These are phyloP conservation scores for Penaeus indicus DNA, from an alignment of 1,140 invertebrate genomes.

Conservation along the genomic window DNA sequence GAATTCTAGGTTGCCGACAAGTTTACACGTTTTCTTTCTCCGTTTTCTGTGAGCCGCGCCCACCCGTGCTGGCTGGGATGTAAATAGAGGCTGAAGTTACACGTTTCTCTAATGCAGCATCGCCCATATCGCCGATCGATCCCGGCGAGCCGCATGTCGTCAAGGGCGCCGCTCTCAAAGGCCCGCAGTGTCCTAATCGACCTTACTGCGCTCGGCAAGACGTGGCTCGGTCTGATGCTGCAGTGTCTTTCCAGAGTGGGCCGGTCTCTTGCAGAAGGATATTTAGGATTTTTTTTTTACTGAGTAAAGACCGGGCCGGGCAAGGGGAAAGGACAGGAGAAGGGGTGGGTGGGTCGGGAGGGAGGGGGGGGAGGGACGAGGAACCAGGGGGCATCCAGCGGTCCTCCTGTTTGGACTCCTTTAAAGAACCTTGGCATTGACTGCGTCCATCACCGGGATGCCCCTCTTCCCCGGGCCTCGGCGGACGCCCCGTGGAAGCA, in stretches of 20 bases:
- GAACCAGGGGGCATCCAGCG: not conserved
- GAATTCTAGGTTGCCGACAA: conserved; percentile 30
- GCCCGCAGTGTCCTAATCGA: conserved; percentile 41
- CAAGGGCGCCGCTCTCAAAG: conserved; percentile 43
- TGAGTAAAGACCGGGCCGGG: not conserved
- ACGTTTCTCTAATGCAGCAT: conserved; percentile 51
- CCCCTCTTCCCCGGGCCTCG: too few species aligned
- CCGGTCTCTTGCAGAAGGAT: not conserved
- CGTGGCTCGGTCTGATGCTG: conserved; percentile 22
- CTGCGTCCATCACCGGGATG: too few species aligned
- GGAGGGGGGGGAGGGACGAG: not conserved
- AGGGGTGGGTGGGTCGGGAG: not conserved
- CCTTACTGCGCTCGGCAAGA: conserved; percentile 27
- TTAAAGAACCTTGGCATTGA: too few species aligned
- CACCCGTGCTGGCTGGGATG: conserved; percentile 32
- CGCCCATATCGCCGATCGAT: conserved; percentile 42
- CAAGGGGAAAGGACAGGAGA: not conserved
- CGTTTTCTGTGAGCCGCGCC: conserved; percentile 51
- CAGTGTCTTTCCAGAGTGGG: conserved; percentile 19
- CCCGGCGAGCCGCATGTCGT: conserved; percentile 35
- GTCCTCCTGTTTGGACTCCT: not conserved
- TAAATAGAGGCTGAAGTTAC: conserved; percentile 32
- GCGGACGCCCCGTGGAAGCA: too few species aligned
- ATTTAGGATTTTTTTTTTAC: not conserved
- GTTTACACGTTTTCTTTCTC: conserved; percentile 18